phyloP scores from a whole-genome alignment of 2,888 invertebrate genomes.

The Drosophila mercatorum region DNA sequence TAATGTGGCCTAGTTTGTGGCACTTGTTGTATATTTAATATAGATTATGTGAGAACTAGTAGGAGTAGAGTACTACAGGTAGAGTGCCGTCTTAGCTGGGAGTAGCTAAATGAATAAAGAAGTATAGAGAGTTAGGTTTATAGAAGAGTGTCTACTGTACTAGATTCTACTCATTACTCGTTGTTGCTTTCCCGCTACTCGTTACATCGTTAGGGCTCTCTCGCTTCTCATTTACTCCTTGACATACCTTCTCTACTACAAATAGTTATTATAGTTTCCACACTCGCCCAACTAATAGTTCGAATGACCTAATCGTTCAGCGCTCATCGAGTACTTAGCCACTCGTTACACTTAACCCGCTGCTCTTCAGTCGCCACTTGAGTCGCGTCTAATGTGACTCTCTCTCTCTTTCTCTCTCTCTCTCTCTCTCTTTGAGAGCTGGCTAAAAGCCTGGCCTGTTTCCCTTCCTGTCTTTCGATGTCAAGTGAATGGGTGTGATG shows the following conservation, averaged over 20 bases:
- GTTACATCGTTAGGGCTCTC: too few relatives aligned
- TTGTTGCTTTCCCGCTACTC: neutral
- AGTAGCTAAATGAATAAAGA: too few relatives aligned
- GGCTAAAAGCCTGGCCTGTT: conserved; percentile 18
- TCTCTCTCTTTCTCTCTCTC: neutral
- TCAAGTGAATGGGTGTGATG: conserved; percentile 29
- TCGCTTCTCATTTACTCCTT: too few relatives aligned
- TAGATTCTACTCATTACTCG: neutral
- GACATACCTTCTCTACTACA: too few relatives aligned
- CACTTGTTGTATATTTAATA: neutral
- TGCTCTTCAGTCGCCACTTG: conserved; percentile 11
- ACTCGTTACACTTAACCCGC: neutral
- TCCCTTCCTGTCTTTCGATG: conserved; percentile 32
- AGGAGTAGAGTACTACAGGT: neutral
- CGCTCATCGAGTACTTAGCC: conserved; percentile 3
- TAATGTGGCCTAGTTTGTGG: neutral
- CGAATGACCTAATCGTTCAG: conserved; percentile 6
- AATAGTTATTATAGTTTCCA: too few relatives aligned
- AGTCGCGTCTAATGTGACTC: conserved; percentile 20
- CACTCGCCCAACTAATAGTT: neutral
- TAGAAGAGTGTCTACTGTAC: neutral
- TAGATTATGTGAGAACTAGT: neutral
- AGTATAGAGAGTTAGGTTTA: too few relatives aligned
- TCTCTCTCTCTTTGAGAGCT: conserved; percentile 1
- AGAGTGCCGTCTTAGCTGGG: neutral